A percentile compares a stretch with the other conserved stretches of the same genome.
phyloP scores from a whole-genome alignment of 1,140 invertebrate species.

The Ganaspis sp. region DNA sequence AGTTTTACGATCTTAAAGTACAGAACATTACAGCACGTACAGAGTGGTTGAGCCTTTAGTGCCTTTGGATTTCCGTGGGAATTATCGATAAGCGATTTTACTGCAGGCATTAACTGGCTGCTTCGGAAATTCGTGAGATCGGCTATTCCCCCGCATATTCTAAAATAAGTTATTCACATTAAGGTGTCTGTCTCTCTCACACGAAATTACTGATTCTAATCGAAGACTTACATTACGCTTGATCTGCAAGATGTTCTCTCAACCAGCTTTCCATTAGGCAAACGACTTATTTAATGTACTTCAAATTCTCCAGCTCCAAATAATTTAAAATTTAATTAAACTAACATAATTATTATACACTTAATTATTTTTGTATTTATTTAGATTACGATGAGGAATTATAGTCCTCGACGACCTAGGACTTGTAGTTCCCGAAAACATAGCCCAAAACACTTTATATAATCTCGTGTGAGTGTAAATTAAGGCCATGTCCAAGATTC shows the following conservation, averaged over 20 bases:
- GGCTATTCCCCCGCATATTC: slow-evolving; percentile 20
- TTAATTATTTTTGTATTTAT: too few species aligned
- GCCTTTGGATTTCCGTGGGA: slow-evolving; percentile 30
- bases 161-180: slow-evolving; percentile 26
- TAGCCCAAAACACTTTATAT: too few species aligned
- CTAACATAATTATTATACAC: too few species aligned
- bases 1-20: slow-evolving; percentile 23
- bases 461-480: too few species aligned
- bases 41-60: slow-evolving; percentile 17
- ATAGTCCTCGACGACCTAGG: too few species aligned
- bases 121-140: slow-evolving; percentile 22
- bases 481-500: too few species aligned
- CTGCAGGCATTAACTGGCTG: slow-evolving; percentile 26
- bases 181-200: neutral
- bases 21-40: slow-evolving; percentile 28
- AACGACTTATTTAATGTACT: neutral
- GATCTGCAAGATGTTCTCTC: neutral
- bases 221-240: slow-evolving; percentile 18
- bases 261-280: neutral
- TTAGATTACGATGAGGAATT: too few species aligned
- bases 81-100: slow-evolving; percentile 31
- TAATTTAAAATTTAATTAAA: too few species aligned
- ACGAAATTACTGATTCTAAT: slow-evolving; percentile 16
- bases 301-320: too few species aligned
- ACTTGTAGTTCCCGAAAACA: too few species aligned